phyloP scores from a whole-genome alignment of 2,888 invertebrate genomes.

The Leistus spinibarbis region DNA sequence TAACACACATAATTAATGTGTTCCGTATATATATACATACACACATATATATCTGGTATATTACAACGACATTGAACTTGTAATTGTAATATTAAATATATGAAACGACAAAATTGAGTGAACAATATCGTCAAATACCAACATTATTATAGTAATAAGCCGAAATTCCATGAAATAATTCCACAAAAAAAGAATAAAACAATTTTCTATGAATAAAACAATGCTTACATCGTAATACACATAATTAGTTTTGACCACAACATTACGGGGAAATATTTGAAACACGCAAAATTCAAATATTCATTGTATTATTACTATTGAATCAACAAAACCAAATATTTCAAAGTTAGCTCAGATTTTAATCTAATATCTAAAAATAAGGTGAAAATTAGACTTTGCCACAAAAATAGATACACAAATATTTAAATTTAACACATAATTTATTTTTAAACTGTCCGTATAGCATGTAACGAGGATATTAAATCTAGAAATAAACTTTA shows the following conservation, averaged over 20 bases:
- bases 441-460: constrained; percentile 19
- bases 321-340: not conserved
- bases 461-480: constrained; percentile 9
- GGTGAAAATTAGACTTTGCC: too few relatives aligned
- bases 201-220: not conserved
- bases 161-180: not conserved
- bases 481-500: not conserved
- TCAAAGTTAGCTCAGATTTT: too few relatives aligned
- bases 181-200: not conserved
- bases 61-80: not conserved
- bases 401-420: too few relatives aligned
- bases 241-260: not conserved
- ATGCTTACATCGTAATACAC: not conserved
- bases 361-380: too few relatives aligned
- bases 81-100: not conserved
- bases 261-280: not conserved
- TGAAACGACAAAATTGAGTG: not conserved
- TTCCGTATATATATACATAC: too few relatives aligned
- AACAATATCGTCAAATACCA: not conserved
- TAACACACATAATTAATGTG: too few relatives aligned
- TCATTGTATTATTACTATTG: not conserved
- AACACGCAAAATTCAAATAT: constrained; percentile 6
- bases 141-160: not conserved
- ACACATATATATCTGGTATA: not conserved
- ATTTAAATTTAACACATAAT: too few relatives aligned